Percentiles rank a stretch among this genome's conserved stretches.
Evolutionary conservation across 1,140 invertebrate genomes (phyloP).

Genomic region (Trialeurodes vaporariorum): DNA sequence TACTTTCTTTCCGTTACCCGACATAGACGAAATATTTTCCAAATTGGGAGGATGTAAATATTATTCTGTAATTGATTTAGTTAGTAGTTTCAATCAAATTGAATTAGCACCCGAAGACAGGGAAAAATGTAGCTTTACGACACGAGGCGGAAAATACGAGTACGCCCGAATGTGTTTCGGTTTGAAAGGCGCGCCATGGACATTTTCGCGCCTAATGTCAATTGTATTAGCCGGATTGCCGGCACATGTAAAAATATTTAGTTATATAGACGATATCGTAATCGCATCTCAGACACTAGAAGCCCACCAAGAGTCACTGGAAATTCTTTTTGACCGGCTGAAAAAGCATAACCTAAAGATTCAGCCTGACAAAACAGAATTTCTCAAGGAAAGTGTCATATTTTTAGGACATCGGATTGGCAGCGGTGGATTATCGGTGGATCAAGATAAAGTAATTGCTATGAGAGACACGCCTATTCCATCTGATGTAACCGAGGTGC

Average conservation of each 20-base stretch:
- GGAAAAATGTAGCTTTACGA: constrained; percentile 39
- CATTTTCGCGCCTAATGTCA: constrained; percentile 37
- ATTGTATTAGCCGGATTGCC: constrained; percentile 23
- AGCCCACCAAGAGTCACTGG: constrained; percentile 17
- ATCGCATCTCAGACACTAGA: constrained; percentile 10
- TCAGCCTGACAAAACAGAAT: constrained; percentile 25
- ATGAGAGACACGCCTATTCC: constrained; percentile 33
- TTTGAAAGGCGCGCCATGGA: constrained; percentile 32
- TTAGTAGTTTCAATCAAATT: constrained; percentile 39
- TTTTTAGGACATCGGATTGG: constrained; percentile 31
- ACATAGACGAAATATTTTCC: constrained; percentile 38
- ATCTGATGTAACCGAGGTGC: constrained; percentile 30
- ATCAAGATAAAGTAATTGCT: constrained; percentile 27
- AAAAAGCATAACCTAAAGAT: constrained; percentile 20
- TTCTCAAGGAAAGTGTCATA: constrained; percentile 25
- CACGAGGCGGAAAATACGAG: constrained; percentile 30
- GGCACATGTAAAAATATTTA: constrained; percentile 15
- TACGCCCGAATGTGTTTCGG: constrained; percentile 36
- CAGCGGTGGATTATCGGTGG: constrained; percentile 27
- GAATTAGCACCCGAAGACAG: constrained; percentile 30
- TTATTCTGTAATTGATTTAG: constrained; percentile 38
- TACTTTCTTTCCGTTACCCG: constrained; percentile 39
- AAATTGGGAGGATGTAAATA: constrained; percentile 26
- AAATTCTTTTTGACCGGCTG: constrained; percentile 22
- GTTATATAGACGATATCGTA: constrained; percentile 18